Evolutionary conservation across 2,113 vertebrate genomes (phyloP).

Genomic region (Gasterosteus aculeatus): DNA sequence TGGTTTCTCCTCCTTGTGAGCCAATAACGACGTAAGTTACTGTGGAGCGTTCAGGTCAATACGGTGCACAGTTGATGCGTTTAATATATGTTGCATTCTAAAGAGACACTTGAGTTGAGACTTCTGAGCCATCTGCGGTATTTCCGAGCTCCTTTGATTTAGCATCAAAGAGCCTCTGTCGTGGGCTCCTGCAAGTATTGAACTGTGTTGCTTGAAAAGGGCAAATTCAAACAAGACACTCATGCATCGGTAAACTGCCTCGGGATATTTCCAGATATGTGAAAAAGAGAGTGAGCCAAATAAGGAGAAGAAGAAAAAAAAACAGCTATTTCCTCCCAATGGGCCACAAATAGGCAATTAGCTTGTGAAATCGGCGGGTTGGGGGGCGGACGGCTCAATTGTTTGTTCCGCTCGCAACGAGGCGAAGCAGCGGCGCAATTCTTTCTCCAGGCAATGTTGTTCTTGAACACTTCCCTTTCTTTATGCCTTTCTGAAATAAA

Average conservation of each 20-base stretch:
- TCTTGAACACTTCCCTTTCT: constrained; percentile 40
- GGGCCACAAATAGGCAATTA: constrained; percentile 63
- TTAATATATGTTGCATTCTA: neutral
- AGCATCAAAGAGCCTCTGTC: neutral
- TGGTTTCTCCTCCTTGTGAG: neutral
- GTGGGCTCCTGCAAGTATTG: constrained; percentile 14
- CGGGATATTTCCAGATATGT: constrained; percentile 38
- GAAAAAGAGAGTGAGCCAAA: constrained; percentile 29
- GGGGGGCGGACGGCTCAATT: constrained; percentile 18
- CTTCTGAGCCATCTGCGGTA: neutral
- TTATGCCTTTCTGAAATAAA: constrained; percentile 12
- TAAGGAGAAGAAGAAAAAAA: constrained; percentile 33
- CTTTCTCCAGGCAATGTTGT: constrained; percentile 56
- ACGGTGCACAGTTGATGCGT: neutral
- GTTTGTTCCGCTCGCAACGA: constrained; percentile 59
- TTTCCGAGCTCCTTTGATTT: constrained; percentile 3
- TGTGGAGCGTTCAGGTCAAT: neutral
- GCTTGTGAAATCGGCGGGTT: constrained; percentile 53
- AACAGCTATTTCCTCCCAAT: constrained; percentile 45
- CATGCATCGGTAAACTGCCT: constrained; percentile 12
- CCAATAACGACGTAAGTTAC: neutral
- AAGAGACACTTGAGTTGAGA: neutral
- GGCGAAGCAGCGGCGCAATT: constrained; percentile 46
- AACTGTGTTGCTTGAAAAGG: constrained; percentile 4
- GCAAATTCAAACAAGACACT: constrained; percentile 26